These are phyloP conservation scores for Chrysogorgia sp. DNA, from an alignment of 92 coral and sea anemone genomes.

Conservation along the genomic window DNA sequence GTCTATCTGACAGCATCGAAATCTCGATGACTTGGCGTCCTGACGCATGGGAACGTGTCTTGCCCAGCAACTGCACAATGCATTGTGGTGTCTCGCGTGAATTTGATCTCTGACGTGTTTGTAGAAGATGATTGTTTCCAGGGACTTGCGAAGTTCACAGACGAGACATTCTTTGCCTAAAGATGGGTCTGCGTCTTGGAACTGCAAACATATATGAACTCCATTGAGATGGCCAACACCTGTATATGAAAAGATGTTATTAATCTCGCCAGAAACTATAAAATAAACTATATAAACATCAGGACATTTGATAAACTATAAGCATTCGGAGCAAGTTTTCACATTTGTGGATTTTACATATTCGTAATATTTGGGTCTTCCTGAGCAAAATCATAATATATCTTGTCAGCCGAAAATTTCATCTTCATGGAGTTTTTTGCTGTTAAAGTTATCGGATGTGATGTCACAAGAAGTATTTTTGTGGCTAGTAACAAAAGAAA, in stretches of 20 bases:
- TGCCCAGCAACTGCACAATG: slow-evolving; percentile 7
- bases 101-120: neutral
- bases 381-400: too few species aligned
- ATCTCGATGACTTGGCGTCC: neutral
- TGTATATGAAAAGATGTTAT: neutral
- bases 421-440: too few species aligned
- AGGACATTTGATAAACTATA: too few species aligned
- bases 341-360: too few species aligned
- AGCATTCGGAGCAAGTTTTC: too few species aligned
- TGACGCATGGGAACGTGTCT: neutral
- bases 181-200: neutral
- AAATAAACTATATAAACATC: too few species aligned
- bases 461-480: too few species aligned
- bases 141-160: slow-evolving; percentile 8
- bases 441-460: too few species aligned
- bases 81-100: neutral
- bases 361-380: too few species aligned
- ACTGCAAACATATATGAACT: slow-evolving; percentile 5
- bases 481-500: too few species aligned
- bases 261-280: too few species aligned
- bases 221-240: slow-evolving; percentile 19
- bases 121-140: neutral
- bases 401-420: too few species aligned
- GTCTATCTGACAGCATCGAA: neutral
- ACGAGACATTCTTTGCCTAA: slow-evolving; percentile 13